Evolutionary conservation across 2,113 vertebrate species (phyloP).

Genomic region (Epinephelus lanceolatus): DNA sequence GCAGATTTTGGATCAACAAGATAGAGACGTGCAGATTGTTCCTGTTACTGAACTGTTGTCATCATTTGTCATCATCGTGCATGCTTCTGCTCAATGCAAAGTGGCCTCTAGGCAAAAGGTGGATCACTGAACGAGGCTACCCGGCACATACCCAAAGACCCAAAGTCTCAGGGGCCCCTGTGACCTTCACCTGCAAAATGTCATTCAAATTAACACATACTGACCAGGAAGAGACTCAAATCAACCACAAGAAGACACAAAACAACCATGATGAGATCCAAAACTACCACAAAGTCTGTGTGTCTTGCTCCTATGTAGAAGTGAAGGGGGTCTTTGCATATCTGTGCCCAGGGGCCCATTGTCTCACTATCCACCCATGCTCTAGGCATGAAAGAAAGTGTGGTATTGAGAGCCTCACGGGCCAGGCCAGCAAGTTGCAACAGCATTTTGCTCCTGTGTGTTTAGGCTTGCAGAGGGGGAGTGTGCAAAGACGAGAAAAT

Average conservation of each 20-base stretch:
- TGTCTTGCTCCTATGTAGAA: no score
- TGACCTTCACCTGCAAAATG: no score
- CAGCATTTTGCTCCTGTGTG: constrained; percentile 16
- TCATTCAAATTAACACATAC: no score
- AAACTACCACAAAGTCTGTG: no score
- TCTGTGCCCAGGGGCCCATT: no score
- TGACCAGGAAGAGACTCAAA: no score
- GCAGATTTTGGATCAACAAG: not conserved
- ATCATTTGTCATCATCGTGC: not conserved
- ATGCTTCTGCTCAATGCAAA: not conserved
- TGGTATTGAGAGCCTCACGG: not conserved
- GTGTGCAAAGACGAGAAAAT: constrained; percentile 47
- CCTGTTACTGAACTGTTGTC: not conserved
- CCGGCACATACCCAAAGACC: no score
- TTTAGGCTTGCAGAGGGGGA: constrained; percentile 20
- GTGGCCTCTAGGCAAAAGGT: not conserved
- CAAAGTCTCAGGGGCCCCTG: no score
- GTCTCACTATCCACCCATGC: not conserved
- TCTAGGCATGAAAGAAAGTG: not conserved
- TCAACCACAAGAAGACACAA: no score
- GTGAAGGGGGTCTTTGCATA: no score
- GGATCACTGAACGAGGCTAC: no score
- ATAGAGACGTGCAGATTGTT: not conserved
- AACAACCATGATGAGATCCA: no score
- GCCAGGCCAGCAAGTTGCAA: not conserved